phyloP scores from a whole-genome alignment of 1,140 invertebrate species.

The Scaptomyza montana region DNA sequence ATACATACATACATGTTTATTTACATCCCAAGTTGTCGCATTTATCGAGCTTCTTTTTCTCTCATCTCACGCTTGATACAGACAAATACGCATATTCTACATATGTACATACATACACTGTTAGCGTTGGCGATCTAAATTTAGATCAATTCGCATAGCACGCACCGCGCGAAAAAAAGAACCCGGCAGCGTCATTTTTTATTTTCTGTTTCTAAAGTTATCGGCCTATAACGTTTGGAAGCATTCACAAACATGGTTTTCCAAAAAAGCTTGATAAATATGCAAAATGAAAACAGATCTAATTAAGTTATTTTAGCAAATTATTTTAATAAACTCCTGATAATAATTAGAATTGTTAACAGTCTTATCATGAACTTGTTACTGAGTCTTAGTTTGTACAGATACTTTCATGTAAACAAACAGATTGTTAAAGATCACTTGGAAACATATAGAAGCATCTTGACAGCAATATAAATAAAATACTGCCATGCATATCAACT shows the following conservation, averaged over 20 bases:
- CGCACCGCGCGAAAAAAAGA: slow-evolving; percentile 14
- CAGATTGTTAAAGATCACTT: neutral
- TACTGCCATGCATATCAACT: slow-evolving; percentile 5
- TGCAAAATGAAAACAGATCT: neutral
- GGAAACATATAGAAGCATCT: neutral
- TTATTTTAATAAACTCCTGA: neutral
- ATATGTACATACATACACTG: slow-evolving; percentile 5
- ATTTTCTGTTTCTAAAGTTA: slow-evolving; percentile 15
- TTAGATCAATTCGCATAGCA: slow-evolving; percentile 31
- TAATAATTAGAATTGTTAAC: neutral
- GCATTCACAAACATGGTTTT: no score
- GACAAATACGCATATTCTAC: neutral
- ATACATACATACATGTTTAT: neutral
- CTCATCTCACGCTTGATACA: no score
- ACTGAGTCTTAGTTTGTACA: neutral
- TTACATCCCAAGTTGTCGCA: slow-evolving; percentile 9
- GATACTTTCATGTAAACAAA: neutral
- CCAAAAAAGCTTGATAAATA: no score
- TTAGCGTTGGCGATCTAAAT: slow-evolving; percentile 30
- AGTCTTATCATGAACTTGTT: neutral
- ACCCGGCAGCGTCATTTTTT: slow-evolving; percentile 29
- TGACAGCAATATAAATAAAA: slow-evolving; percentile 14
- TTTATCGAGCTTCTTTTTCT: slow-evolving; percentile 1
- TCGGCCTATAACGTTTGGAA: slow-evolving; percentile 15
- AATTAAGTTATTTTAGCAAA: neutral